Evolutionary conservation across 2,888 invertebrate species (phyloP), one percentile per base, ranked within the genome.

Genomic region (Sympetrum striolatum): DNA sequence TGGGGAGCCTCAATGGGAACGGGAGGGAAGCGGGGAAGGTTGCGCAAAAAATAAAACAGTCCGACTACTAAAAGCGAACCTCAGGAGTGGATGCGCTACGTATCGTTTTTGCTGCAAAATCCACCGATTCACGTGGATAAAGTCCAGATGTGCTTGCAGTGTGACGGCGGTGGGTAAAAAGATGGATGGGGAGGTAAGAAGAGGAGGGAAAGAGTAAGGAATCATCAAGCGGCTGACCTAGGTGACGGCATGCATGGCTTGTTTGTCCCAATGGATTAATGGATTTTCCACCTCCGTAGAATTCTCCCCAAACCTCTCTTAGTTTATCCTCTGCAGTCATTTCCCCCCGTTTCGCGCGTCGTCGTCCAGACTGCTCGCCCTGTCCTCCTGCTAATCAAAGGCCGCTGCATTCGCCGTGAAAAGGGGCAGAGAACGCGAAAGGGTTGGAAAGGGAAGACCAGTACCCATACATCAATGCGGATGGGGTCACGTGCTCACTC

Each of bases 181-280:
- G 73, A 12, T 1, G 12, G 25, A 60, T 4, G 14, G 25, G 31
- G 73, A 73, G 73, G 31, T 73, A 73, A 73, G 73, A 73, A 73
- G 64, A 25, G 64, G 25, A 31, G 39, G 82, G 22, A 8, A 44
- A 48, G 44, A 6, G 44, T 44, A 44, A 44, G 80, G 48, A 25
- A 48, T 48, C 81, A 31, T 81, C 48, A 53, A 81, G 86, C 58
- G n/a, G 18, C 60, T 86, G 86, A 86, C 86, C 86, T 60, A 60
- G 86, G 58, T 86, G 86, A 37, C n/a, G 64, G 37, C 86, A 86
- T 60, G 86, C 39, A 86, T 64, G 86, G 60, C n/a, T 64, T 60
- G 86, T 39, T 14, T 73, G 73, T 73, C 60, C 60, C 86, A 60
- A 86, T 86, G 60, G 86, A 86, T 64, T 60, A 60, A 86, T 60